A percentile compares a stretch with the other conserved stretches of the same genome.
These are phyloP conservation scores for Pseudachorutes palmiensis DNA, from an alignment of 1,140 invertebrate genomes.

Conservation along the genomic window DNA sequence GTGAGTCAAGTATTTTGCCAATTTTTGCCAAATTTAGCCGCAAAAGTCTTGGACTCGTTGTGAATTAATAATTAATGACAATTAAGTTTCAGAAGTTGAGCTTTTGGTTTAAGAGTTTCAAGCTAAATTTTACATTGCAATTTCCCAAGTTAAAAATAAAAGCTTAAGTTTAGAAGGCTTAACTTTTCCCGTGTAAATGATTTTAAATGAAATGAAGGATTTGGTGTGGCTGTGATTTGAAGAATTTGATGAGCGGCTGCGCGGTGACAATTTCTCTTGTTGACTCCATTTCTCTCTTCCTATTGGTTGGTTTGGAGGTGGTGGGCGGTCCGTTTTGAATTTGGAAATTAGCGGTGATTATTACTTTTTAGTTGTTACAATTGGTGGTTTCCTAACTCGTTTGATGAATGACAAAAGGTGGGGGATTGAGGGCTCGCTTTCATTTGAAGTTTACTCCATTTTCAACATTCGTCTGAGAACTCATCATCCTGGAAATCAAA, in stretches of 20 bases:
- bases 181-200: too few relatives aligned
- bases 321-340: too few relatives aligned
- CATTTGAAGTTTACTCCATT: not conserved
- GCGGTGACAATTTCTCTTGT: not conserved
- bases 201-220: too few relatives aligned
- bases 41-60: too few relatives aligned
- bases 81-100: not conserved
- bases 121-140: slow-evolving; percentile 1
- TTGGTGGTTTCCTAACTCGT: not conserved
- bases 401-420: slow-evolving; percentile 9
- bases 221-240: not conserved
- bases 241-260: too few relatives aligned
- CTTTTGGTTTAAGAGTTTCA: not conserved
- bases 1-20: too few relatives aligned
- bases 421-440: not conserved
- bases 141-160: slow-evolving; percentile 2
- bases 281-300: not conserved
- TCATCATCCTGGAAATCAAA: slow-evolving; percentile 35
- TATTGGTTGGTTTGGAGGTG: not conserved
- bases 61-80: too few relatives aligned
- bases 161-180: not conserved
- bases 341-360: too few relatives aligned
- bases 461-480: slow-evolving; percentile 38
- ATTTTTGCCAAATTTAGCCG: too few relatives aligned
- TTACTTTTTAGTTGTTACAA: not conserved